Percentiles rank a stretch among this genome's conserved stretches.
Evolutionary conservation across 2,888 invertebrate genomes (phyloP).

Genomic region (Nephrotoma appendiculata): DNA sequence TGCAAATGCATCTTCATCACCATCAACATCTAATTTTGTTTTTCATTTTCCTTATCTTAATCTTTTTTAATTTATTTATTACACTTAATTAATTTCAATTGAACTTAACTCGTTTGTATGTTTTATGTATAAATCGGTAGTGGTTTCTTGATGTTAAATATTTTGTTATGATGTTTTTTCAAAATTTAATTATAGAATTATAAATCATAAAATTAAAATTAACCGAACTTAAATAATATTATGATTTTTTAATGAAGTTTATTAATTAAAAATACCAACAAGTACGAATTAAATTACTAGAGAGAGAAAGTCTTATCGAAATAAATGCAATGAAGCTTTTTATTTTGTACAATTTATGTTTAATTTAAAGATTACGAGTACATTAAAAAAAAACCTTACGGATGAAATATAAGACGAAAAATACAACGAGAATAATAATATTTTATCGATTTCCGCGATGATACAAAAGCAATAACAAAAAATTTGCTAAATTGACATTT

Average conservation of each 20-base stretch:
- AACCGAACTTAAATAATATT: neutral
- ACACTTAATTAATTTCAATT: neutral
- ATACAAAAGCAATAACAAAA: neutral
- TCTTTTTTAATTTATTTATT: neutral
- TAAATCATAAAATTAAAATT: neutral
- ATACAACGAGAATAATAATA: neutral
- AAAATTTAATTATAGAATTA: neutral
- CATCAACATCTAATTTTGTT: neutral
- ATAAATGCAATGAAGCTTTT: neutral
- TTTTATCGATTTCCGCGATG: neutral
- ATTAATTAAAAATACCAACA: neutral
- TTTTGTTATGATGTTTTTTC: neutral
- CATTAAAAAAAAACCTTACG: neutral
- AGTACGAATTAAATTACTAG: neutral
- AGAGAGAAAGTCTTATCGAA: neutral
- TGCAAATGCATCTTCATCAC: neutral
- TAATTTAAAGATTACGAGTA: too few species aligned
- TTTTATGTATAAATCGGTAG: neutral
- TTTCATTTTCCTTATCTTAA: neutral
- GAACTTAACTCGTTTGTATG: neutral
- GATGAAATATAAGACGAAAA: neutral
- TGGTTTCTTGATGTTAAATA: neutral
- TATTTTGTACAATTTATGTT: neutral
- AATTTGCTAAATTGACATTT: neutral
- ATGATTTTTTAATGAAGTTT: neutral